Conservation (phyloP, 2,888 invertebrate species). For the Tupiocoris notatus region DNA sequence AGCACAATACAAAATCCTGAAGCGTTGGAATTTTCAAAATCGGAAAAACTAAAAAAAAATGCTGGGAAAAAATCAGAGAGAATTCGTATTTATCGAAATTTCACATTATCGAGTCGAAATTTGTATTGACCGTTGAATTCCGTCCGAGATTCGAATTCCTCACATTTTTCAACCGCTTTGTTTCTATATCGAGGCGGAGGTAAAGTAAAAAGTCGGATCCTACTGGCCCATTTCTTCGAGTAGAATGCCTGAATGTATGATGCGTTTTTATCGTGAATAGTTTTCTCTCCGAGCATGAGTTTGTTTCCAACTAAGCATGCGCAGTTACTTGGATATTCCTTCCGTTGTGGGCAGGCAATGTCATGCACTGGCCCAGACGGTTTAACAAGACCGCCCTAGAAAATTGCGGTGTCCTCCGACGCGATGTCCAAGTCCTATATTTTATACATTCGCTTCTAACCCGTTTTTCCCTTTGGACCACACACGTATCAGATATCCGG, state of each 20-base stretch:
- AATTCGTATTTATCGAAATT: no score
- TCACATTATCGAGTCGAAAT: no score
- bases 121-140: no score
- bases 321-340: slow-evolving; percentile 8
- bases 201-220: no score
- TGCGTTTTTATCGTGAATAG: neutral
- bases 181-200: no score
- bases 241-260: neutral
- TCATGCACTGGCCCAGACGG: neutral
- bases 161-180: no score
- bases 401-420: slow-evolving; percentile 19
- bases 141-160: no score
- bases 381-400: slow-evolving; percentile 21
- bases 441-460: slow-evolving; percentile 26
- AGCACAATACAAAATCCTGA: no score
- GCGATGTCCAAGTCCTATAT: slow-evolving; percentile 23
- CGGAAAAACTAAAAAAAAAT: no score
- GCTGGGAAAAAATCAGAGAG: slow-evolving; percentile 30
- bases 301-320: neutral
- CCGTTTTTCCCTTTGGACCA: neutral
- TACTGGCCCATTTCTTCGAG: neutral
- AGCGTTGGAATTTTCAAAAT: no score
- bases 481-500: neutral
- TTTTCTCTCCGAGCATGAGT: neutral
- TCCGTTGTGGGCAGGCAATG: neutral